These are phyloP conservation scores for Limulus polyphemus DNA, from an alignment of 2,888 invertebrate species.

Conservation along the genomic window DNA sequence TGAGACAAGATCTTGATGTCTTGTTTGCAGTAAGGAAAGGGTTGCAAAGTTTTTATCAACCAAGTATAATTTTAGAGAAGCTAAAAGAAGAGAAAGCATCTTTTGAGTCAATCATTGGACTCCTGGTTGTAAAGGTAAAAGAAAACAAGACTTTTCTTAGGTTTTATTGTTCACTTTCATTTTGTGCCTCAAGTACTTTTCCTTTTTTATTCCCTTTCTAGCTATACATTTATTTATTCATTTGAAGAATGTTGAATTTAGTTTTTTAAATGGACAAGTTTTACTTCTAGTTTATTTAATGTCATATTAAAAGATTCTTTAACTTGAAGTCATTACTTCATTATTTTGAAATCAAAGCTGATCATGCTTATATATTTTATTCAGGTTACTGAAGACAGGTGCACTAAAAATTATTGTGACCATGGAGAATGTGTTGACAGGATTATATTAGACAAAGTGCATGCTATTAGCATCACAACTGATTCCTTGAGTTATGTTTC, in stretches of 20 bases:
- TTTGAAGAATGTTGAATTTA: no score
- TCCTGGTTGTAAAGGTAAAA: constrained; percentile 41
- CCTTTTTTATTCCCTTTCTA: no score
- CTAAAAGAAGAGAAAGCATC: constrained; percentile 50
- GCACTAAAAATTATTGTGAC: constrained; percentile 51
- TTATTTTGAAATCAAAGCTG: no score
- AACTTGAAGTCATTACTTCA: no score
- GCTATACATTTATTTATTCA: no score
- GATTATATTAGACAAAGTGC: constrained; percentile 49
- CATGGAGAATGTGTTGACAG: constrained; percentile 58
- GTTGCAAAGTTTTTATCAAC: constrained; percentile 39
- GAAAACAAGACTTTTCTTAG: no score
- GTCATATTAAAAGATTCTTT: no score
- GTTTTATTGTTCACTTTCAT: no score
- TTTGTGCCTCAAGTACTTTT: no score
- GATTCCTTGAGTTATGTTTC: constrained; percentile 66
- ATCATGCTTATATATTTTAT: background rate
- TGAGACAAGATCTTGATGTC: constrained; percentile 58
- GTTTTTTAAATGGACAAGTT: no score
- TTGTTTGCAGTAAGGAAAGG: constrained; percentile 55
- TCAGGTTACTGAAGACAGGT: constrained; percentile 51
- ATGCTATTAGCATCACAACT: constrained; percentile 51
- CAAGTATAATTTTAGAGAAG: constrained; percentile 51
- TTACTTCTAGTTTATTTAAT: no score
- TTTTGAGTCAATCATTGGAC: constrained; percentile 52